Conservation (phyloP, 2,113 vertebrate genomes). For the Panthera uncia region DNA sequence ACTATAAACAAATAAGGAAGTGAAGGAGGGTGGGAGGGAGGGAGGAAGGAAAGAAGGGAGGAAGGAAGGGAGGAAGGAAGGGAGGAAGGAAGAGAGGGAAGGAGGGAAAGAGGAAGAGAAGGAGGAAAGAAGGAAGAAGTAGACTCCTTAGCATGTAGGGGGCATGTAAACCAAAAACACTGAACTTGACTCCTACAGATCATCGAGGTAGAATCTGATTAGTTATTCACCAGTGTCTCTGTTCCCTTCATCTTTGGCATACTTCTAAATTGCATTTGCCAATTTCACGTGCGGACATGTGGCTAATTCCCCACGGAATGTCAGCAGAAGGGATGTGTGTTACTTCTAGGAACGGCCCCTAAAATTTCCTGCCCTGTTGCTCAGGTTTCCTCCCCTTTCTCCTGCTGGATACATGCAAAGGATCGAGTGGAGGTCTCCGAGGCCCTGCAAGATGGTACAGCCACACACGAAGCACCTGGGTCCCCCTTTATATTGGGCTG, state of each 20-base stretch:
- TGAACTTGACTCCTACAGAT: neutral
- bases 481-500: no score
- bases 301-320: neutral
- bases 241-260: neutral
- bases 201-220: neutral
- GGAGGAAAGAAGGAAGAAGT: rapidly evolving
- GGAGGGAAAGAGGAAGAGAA: neutral
- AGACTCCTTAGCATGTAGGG: neutral
- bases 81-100: rapidly evolving
- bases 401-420: neutral
- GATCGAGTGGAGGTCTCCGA: neutral
- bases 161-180: neutral
- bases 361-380: neutral
- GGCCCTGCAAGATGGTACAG: neutral
- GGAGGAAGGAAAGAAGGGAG: rapidly evolving
- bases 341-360: neutral
- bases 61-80: neutral
- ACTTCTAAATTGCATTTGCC: neutral
- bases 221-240: neutral
- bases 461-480: rapidly evolving
- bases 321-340: neutral
- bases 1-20: neutral
- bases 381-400: neutral
- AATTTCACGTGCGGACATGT: neutral
- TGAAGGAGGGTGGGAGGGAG: rapidly evolving